phyloP scores from a whole-genome alignment of 2,888 invertebrate species.

The Panorpa germanica region DNA sequence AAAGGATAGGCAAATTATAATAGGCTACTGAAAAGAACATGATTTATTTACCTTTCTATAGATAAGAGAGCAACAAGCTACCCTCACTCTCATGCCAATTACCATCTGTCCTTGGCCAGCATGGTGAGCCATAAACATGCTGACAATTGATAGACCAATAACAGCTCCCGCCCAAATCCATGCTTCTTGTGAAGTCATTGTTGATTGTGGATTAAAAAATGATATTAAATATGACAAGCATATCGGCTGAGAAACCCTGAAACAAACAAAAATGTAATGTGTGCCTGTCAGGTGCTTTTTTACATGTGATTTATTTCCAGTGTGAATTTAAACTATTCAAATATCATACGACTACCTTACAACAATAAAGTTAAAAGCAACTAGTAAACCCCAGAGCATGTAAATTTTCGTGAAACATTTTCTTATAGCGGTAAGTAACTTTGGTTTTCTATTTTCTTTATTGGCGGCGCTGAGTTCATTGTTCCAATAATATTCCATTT shows the following conservation, averaged over 20 bases:
- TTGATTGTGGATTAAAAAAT: conserved; percentile 37
- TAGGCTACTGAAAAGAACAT: too few species aligned
- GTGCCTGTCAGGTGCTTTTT: too few species aligned
- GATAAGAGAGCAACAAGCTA: conserved; percentile 65
- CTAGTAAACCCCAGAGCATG: too few species aligned
- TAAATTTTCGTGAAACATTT: conserved; percentile 27
- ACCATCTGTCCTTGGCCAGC: conserved; percentile 47
- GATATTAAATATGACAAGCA: conserved; percentile 39
- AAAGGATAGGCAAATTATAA: too few species aligned
- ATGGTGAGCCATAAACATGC: conserved; percentile 43
- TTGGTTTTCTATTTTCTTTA: too few species aligned
- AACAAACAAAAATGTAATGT: conserved; percentile 16
- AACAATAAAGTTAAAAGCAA: too few species aligned
- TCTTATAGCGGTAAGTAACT: too few species aligned
- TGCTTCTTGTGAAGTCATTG: conserved; percentile 33
- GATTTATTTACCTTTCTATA: conserved; percentile 71
- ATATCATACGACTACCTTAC: too few species aligned
- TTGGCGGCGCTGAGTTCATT: too few species aligned
- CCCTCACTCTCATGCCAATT: conserved; percentile 62
- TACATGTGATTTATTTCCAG: too few species aligned
- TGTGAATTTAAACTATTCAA: too few species aligned
- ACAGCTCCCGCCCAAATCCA: conserved; percentile 39
- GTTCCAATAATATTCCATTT: conserved; percentile 24
- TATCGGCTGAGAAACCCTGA: conserved; percentile 40
- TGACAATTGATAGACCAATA: conserved; percentile 31